Base-by-base conservation (phyloP, 2,888 invertebrate species). In the Encarsia formosa region DNA sequence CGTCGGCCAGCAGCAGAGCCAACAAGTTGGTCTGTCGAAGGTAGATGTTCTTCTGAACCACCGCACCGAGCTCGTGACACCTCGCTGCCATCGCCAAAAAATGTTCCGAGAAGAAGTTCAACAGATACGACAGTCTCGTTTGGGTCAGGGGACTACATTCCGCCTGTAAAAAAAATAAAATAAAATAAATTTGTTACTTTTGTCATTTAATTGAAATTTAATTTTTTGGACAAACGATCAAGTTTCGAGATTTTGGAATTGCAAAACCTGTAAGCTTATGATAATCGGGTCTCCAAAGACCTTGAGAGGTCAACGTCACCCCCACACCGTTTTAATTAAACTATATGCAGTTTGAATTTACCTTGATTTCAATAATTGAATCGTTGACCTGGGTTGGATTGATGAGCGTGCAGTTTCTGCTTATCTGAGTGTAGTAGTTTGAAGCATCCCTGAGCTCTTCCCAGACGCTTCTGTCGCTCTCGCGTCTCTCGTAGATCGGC, bases 71-170 rank as follows among this genome's bases (percentile, higher is more conserved):
- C 56, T 79, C 78, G 15, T 81, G 79, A 57, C 85, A 83, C 42
- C 78, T 79, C 46, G 81, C 78, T 1, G 86, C 82, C 79, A 89
- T 86, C 45, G 81, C 78, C 29, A 88, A 79, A 62, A 87, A 85
- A 63, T 88, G 87, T 16, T 81, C 77, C 42, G 88, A 81, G 62
- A 90, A 86, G 63, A 86, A 83, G 65, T 84, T 82, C 0, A 89
- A 70, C 2, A 89, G 76, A 48, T 80, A 71, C n/a, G 81, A 77
- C 40, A 82, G 77, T 43, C 86, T 78, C 54, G 81, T 76, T 2
- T 78, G 66, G 49, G 85, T 83, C 68, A 87, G 70, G 65, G 75
- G 76, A 8, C 66, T 71, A 52, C 70, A 75, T 15, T 65, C 63
- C 59, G 69, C 66, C 74, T 77, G 63, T 11, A 3, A n/a, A 24